Evolutionary conservation across 2,888 invertebrate genomes (phyloP), one percentile per base, ranked within the genome.

Genomic region (Boloria euphrosyne): DNA sequence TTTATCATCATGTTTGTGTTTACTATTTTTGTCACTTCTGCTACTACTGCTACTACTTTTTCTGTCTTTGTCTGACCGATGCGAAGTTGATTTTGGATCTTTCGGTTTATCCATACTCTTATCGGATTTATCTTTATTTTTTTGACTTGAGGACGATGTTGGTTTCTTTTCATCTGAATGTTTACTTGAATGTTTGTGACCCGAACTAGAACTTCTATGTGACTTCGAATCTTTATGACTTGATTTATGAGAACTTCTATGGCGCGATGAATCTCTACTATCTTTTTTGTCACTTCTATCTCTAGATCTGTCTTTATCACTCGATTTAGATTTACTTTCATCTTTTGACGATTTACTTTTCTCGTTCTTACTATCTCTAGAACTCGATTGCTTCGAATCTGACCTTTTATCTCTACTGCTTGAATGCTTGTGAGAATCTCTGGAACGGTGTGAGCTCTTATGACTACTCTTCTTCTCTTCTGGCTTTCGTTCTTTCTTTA

Each of bases 51-150:
- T 80, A 67, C 78, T 84, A 65, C 84, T 85, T 66, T 89, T 91
- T 76, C 74, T 86, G 70, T 90, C 90, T 79, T 87, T 93, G 50
- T 92, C 89, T 13, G 91, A 89, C n/a, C 85, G 82, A 69, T 84
- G 83, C 0, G 87, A 85, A 71, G 81, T 87, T 0, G 87, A 83
- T 76, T 84, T 88, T 0, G 85, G 81, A 73, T 90, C 87, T 76
- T 75, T 84, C 0, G 78, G 77, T 72, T 75, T 86, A n/a, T 85
- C 85, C 73, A 80, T 87, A n/a, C 69, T 80, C 67, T 80, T 88
- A 57, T 86, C 85, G 17, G 78, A 83, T 71, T 77, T 85, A 46
- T 90, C 88, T 51, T 83, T 90, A n/a, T 89, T 87, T 77, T 77
- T 85, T 54, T 84, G 80, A 68, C 78, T 87, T 0, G 85, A 83